Percentiles rank a stretch among this genome's conserved stretches.
Conservation (phyloP, 2,888 invertebrate species). For the Cartodere bifasciata region DNA sequence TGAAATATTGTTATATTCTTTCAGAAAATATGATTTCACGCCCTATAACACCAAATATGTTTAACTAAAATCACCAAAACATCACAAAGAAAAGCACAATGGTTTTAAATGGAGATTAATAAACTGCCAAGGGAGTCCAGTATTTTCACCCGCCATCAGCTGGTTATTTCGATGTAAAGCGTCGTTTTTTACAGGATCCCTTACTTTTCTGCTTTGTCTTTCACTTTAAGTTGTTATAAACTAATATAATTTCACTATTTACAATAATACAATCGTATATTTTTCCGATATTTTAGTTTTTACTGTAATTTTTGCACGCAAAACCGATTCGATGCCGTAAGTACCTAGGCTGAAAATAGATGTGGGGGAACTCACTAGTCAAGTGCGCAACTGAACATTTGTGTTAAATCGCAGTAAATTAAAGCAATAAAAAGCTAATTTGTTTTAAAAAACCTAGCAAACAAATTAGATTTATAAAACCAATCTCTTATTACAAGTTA, state of each 20-base stretch:
- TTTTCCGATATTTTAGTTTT: constrained; percentile 40
- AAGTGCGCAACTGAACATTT: too few relatives aligned
- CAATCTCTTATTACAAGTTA: too few relatives aligned
- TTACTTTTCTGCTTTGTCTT: constrained; percentile 28
- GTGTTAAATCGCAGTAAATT: too few relatives aligned
- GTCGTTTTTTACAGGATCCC: constrained; percentile 42
- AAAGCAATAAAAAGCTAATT: too few relatives aligned
- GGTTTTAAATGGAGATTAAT: constrained; percentile 25
- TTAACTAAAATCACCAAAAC: constrained; percentile 19
- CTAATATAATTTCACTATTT: constrained; percentile 8
- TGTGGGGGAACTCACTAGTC: constrained; percentile 53
- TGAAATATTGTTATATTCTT: constrained; percentile 7
- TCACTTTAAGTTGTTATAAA: constrained; percentile 8
- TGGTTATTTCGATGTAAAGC: constrained; percentile 35
- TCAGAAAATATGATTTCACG: constrained; percentile 4
- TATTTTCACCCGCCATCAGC: constrained; percentile 39
- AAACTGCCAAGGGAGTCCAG: constrained; percentile 33
- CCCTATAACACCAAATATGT: constrained; percentile 11
- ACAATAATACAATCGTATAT: too few relatives aligned
- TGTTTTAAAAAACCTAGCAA: too few relatives aligned
- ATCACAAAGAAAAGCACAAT: constrained; percentile 18
- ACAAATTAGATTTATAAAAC: too few relatives aligned
- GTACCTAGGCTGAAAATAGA: constrained; percentile 62
- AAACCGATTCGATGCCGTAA: constrained; percentile 48
- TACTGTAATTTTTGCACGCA: constrained; percentile 51